Evolutionary conservation across 2,113 vertebrate species (phyloP).

Genomic region (Bubo bubo): DNA sequence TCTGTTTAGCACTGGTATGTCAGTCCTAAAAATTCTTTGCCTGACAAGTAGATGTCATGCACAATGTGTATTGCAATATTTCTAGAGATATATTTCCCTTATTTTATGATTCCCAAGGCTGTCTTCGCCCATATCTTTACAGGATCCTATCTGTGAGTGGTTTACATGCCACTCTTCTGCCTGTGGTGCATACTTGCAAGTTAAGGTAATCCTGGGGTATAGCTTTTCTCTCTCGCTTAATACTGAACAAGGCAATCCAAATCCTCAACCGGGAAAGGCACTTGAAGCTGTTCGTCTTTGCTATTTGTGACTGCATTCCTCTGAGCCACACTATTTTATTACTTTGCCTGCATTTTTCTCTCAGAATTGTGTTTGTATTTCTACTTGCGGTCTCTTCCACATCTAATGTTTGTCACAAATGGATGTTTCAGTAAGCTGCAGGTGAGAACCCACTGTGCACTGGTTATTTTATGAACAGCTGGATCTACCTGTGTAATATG

Average conservation of each 20-base stretch:
- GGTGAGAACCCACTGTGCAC: background rate
- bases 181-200: background rate
- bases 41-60: background rate
- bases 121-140: background rate
- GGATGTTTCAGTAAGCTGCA: background rate
- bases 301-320: background rate
- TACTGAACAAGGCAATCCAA: background rate
- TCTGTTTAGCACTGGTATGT: background rate
- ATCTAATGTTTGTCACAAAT: background rate
- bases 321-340: background rate
- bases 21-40: background rate
- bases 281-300: background rate
- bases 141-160: background rate
- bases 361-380: background rate
- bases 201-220: background rate
- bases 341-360: background rate
- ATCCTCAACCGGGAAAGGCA: background rate
- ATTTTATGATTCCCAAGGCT: background rate
- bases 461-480: background rate
- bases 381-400: background rate
- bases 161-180: background rate
- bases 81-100: background rate
- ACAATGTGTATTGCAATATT: background rate
- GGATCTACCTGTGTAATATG: background rate
- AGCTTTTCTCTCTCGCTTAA: accelerated